These are phyloP conservation scores for Sciaenops ocellatus DNA, from an alignment of 2,797 vertebrate genomes.

Conservation along the genomic window DNA sequence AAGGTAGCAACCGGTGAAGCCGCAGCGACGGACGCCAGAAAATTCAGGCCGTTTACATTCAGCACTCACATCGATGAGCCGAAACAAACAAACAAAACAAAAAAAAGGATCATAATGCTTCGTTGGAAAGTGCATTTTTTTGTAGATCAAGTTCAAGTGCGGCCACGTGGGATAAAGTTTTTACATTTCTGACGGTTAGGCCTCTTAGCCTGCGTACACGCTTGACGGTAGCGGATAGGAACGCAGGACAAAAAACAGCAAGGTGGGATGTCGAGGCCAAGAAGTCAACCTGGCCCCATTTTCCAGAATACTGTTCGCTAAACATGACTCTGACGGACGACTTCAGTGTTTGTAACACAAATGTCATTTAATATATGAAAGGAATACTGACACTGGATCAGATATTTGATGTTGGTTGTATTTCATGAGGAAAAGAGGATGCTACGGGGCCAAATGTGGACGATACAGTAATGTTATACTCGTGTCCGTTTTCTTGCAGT, in stretches of 20 bases:
- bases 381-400: slow-evolving; percentile 30
- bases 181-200: not conserved
- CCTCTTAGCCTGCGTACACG: not conserved
- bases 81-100: too few relatives aligned
- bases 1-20: not conserved
- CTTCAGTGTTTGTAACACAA: not conserved
- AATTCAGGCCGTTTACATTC: slow-evolving; percentile 26
- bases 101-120: not conserved
- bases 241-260: slow-evolving; percentile 9
- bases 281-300: slow-evolving; percentile 35
- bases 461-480: not conserved
- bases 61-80: slow-evolving; percentile 5
- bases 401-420: not conserved
- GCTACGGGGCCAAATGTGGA: not conserved
- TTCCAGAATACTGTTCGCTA: slow-evolving; percentile 23
- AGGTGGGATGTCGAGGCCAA: not conserved
- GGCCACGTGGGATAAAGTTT: not conserved
- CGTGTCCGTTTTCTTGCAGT: not conserved
- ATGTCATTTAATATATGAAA: slow-evolving; percentile 21
- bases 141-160: not conserved
- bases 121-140: slow-evolving; percentile 7
- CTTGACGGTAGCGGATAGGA: slow-evolving; percentile 7
- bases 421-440: slow-evolving; percentile 1
- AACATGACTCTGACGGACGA: not conserved
- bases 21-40: slow-evolving; percentile 3